Base-by-base conservation (phyloP, 2,888 invertebrate genomes). In the Phrixothrix hirtus region DNA sequence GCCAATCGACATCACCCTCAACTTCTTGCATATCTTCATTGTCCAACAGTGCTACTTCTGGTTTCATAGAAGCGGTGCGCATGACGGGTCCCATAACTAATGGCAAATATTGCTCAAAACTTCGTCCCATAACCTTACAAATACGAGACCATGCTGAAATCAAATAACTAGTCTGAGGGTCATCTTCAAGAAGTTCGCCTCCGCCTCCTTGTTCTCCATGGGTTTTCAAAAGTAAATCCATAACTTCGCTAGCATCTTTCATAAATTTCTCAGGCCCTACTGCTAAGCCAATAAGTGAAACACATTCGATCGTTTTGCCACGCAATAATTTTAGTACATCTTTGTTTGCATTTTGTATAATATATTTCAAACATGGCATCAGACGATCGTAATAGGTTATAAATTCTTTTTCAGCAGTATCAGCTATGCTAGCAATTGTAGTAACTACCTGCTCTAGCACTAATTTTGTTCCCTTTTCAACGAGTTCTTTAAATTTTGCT, bases 91-190 rank as follows among this genome's bases (percentile, higher is more conserved):
- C 90, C 92, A 96, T 96, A n/a, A 96, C 95, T 75, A 93, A 80
- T 0, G 95, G 95, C 47, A 96, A 79, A 73, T 95, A 96, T 66
- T 92, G 92, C 62, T 92, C 89, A 70, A 96, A 96, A 65, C 89
- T 87, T 71, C 83, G 87, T 57, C 89, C 88, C 81, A 72, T 56
- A 56, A 74, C 75, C 77, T 95, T 95, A 78, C 99, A 99, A 77
- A 99, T 96, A 61, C 99, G 85, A 0, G 98, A 95, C 99, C 99
- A 99, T 1, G 98, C 97, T 0, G 96, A 95, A 62, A 99, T 98
- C 75, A 99, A 87, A 77, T 96, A 99, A 7, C 95, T 94, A 14
- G 96, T 91, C 77, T 96, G 96, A 1, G 96, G 96, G 77, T 98
- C 97, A 71, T 98, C 97, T 55, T 95, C 95, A 0, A 93, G 88